Percentiles rank a stretch among this genome's conserved stretches.
Conservation (phyloP, 2,888 invertebrate genomes). For the Sicus ferrugineus region DNA sequence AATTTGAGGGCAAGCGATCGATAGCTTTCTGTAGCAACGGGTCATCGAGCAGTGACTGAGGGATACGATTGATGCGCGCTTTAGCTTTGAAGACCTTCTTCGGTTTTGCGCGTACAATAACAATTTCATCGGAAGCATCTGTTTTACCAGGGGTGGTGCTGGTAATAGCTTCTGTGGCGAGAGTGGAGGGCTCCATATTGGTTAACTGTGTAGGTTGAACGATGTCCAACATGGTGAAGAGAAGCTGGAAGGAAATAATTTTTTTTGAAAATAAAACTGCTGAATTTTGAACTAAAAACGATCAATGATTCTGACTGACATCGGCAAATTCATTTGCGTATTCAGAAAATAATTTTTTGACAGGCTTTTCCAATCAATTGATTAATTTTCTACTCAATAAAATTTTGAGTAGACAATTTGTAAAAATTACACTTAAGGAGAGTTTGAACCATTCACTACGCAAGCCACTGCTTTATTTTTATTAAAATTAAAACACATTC, state of each 20-base stretch:
- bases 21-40: constrained; percentile 76
- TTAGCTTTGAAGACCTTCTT: constrained; percentile 82
- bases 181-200: constrained; percentile 25
- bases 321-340: too few relatives aligned
- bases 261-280: not conserved
- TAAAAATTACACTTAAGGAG: too few relatives aligned
- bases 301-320: not conserved
- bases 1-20: constrained; percentile 85
- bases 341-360: too few relatives aligned
- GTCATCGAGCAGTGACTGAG: constrained; percentile 80
- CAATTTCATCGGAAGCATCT: constrained; percentile 46
- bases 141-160: not conserved
- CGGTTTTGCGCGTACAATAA: constrained; percentile 81
- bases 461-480: too few relatives aligned
- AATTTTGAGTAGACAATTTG: too few relatives aligned
- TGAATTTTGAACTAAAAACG: not conserved
- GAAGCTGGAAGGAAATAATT: not conserved
- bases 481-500: too few relatives aligned
- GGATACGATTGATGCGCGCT: constrained; percentile 80
- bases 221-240: constrained; percentile 53
- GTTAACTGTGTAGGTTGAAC: constrained; percentile 45
- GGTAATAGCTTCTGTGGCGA: not conserved
- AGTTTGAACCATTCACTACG: too few relatives aligned
- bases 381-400: too few relatives aligned
- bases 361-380: too few relatives aligned